Percentiles rank a stretch among this genome's conserved stretches.
Evolutionary conservation across 2,113 vertebrate species (phyloP).

Genomic region (Centropus unirufus): DNA sequence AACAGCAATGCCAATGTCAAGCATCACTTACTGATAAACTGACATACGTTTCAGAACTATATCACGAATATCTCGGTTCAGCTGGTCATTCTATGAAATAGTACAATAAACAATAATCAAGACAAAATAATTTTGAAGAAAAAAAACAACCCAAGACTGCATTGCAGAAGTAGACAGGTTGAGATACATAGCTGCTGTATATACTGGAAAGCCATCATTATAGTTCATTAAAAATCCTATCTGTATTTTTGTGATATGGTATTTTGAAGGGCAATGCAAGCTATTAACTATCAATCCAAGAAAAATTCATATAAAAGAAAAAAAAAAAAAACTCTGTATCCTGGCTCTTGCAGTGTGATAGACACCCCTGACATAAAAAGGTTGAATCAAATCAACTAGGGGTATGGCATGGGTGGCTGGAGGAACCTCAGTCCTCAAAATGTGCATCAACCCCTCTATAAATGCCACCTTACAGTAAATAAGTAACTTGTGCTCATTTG

Average conservation of each 20-base stretch:
- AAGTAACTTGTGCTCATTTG: background rate
- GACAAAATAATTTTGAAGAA: background rate
- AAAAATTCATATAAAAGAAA: background rate
- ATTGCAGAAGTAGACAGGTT: background rate
- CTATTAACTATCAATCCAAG: background rate
- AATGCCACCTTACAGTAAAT: background rate
- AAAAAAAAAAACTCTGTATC: background rate
- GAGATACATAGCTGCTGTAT: background rate
- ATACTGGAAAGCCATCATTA: background rate
- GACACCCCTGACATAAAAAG: background rate
- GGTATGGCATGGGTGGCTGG: background rate
- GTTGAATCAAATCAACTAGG: background rate
- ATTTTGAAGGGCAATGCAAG: background rate
- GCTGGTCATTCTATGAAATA: background rate
- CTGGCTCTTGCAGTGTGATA: background rate
- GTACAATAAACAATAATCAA: background rate
- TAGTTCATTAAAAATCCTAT: background rate
- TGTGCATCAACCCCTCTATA: background rate
- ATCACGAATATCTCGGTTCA: background rate
- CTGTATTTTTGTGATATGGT: background rate
- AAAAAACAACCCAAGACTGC: background rate
- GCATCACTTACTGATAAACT: background rate
- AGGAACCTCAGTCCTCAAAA: background rate
- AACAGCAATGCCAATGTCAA: background rate
- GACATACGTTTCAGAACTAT: background rate